phyloP scores from a whole-genome alignment of 2,888 invertebrate species.

The Ametastegia equiseti region DNA sequence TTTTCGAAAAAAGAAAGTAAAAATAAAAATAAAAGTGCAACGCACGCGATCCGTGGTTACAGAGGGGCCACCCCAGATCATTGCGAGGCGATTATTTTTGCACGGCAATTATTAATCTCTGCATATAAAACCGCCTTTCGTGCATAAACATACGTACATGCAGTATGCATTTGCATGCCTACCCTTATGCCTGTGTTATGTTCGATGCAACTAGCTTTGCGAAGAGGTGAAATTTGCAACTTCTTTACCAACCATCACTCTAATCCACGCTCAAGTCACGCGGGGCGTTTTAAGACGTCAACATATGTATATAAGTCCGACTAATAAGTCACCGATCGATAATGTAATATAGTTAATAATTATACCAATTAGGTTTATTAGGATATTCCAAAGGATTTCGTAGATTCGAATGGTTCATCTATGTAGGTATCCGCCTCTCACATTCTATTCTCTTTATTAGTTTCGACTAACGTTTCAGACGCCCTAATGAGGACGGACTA shows the following conservation, averaged over 20 bases:
- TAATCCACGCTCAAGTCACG: constrained; percentile 31
- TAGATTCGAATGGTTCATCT: no score
- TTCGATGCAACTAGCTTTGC: constrained; percentile 35
- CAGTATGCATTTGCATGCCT: neutral
- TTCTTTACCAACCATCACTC: constrained; percentile 2
- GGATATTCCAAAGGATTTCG: no score
- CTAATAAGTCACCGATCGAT: neutral
- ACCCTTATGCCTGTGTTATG: neutral
- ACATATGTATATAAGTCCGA: neutral
- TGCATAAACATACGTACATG: neutral
- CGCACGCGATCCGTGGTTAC: constrained; percentile 32
- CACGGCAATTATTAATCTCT: constrained; percentile 48
- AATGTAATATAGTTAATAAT: constrained; percentile 6
- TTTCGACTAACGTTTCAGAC: constrained; percentile 60
- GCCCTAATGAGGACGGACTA: constrained; percentile 72
- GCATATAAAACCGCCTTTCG: no score
- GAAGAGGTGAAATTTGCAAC: constrained; percentile 37
- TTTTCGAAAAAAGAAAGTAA: neutral
- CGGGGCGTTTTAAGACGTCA: constrained; percentile 14
- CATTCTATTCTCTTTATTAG: constrained; percentile 6
- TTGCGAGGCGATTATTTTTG: constrained; percentile 46
- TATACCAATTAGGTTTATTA: constrained; percentile 12
- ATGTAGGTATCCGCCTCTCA: neutral
- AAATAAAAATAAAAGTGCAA: neutral
- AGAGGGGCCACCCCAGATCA: constrained; percentile 23